Base-by-base conservation (phyloP, 2,797 vertebrate species). In the Hyperoplus immaculatus region DNA sequence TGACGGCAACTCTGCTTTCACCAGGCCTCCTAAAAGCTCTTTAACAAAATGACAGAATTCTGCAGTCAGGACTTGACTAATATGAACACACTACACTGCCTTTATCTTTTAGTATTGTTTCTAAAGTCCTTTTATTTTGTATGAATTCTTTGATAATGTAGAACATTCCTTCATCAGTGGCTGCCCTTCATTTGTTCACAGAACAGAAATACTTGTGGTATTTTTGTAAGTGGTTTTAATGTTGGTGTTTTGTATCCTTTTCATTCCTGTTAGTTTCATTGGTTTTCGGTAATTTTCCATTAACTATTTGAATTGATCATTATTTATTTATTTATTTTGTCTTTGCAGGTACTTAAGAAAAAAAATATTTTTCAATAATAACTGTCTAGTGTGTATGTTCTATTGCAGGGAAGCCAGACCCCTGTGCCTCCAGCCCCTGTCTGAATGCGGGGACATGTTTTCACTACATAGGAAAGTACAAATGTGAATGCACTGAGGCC, bases 401-500 rank as follows among this genome's bases (percentile, higher is more conserved):
- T 89, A 45, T 92, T 86, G 74, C 89, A 99, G 98, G 98, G 72
- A 99, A 98, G 87, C 98, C 97, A 0, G 98, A 99, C 91, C 97
- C 98, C 0, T 99, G 98, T 1, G 93, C 97, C 15, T 99, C 98
- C 0, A 96, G 97, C 75, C 98, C 98, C 18, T 99, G 98, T 89
- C 94, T 97, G 81, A 99, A 99, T 0, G 97, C 97, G 0, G 98
- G 98, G 53, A 99, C 97, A 1, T 99, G 98, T 92, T 99, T 99
- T 92, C 98, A 99, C 92, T 99, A 99, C 92, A 98, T 98, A 2
- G 98, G 98, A 85, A 99, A 99, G 92, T 99, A 98, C 92, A 99
- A 99, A 92, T 99, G 98, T 12, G 98, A 99, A 91, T 99, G 98
- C 78, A 95, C 96, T 11, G 94, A 93, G 0, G 93, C 93, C 71